Evolutionary conservation across 2,888 invertebrate genomes (phyloP), one percentile per base, ranked within the genome.

Genomic region (Catocala nupta): DNA sequence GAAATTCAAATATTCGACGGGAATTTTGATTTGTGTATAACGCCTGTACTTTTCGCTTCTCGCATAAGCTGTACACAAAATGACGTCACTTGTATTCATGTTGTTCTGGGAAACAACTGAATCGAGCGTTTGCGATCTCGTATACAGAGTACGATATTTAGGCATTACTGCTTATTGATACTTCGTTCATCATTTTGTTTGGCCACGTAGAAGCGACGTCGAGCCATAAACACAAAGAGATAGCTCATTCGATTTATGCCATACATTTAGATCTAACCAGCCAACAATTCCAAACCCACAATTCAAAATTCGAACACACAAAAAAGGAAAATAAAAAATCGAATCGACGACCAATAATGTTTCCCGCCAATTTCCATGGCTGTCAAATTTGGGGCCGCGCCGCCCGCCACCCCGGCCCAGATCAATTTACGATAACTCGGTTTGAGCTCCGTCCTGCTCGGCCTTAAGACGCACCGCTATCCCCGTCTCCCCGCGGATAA

Each of bases 291-390:
- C 55, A 53, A 25, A 57, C 63, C 63, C 48, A 59, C 61, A 81
- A 87, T 86, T 85, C 74, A 65, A 79, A 82, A 79, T 83, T 81
- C 68, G 64, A 81, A 84, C 45, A 62, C 39, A 69, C 53, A 63
- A 50, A 61, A 71, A 59, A 71, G 61, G 47, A 62, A 33, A 50
- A 68, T 61, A 81, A 88, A 87, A 87, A 86, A 79, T 60, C 74
- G 78, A 73, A 76, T 80, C 80, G 80, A 83, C 86, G 83, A 89
- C 90, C 90, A 90, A 90, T 91, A 93, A 93, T 92, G 88, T 92
- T 92, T 92, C 90, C 90, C 93, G 93, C 92, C 94, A 93, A 94
- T 93, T 93, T 92, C 91, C 92, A 92, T 94, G 88, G 92, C 92
- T 93, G 94, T 94, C 94, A 93, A 94, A 93, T 93, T 93, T 91